These are phyloP conservation scores for Anolis sagrei DNA, from an alignment of 2,113 vertebrate genomes.

Conservation along the genomic window DNA sequence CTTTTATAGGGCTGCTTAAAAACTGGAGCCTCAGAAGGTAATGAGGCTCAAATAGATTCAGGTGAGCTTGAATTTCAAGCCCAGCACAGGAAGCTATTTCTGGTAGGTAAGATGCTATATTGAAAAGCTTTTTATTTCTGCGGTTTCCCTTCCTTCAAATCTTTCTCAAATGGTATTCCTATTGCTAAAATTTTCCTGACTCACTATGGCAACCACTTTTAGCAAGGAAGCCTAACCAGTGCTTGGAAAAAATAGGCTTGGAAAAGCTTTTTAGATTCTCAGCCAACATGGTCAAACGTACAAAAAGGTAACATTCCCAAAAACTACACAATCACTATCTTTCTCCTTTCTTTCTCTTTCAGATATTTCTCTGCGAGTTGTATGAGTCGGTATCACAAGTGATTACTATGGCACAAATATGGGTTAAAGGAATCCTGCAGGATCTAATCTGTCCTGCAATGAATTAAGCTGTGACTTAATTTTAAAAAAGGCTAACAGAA, in stretches of 20 bases:
- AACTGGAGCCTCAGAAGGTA: not conserved
- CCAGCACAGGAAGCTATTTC: not conserved
- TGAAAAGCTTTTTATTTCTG: not conserved
- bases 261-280: too few species aligned
- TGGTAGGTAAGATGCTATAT: not conserved
- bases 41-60: not conserved
- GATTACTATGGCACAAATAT: not conserved
- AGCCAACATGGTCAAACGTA: too few species aligned
- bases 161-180: not conserved
- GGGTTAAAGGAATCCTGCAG: not conserved
- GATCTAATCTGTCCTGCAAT: not conserved
- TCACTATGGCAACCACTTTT: not conserved
- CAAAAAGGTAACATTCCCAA: too few species aligned
- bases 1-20: not conserved
- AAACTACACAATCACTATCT: not conserved
- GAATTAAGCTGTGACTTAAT: not conserved
- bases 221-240: not conserved
- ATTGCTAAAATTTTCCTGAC: not conserved
- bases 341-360: not conserved
- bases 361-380: not conserved
- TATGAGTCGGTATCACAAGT: not conserved
- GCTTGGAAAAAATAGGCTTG: too few species aligned
- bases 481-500: not conserved
- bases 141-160: not conserved
- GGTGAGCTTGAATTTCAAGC: not conserved